phyloP scores from a whole-genome alignment of 2,113 vertebrate genomes.

The Callopanchax toddi region DNA sequence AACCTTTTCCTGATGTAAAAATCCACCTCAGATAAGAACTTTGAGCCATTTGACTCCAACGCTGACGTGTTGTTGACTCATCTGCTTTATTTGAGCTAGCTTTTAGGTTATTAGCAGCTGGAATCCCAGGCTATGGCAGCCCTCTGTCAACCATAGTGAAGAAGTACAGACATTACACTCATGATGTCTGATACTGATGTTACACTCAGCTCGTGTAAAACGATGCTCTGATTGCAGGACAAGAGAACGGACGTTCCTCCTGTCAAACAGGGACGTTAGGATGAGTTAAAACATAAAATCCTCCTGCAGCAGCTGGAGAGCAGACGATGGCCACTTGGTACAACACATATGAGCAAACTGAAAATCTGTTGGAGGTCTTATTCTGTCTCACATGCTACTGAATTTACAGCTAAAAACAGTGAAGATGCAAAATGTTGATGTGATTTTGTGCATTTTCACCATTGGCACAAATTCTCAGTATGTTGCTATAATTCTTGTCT shows the following conservation, averaged over 20 bases:
- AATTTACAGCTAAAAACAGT: too few species aligned
- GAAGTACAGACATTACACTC: background rate
- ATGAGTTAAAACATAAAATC: constrained; percentile 42
- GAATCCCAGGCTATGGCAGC: too few species aligned
- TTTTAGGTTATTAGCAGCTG: too few species aligned
- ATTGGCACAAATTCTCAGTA: background rate
- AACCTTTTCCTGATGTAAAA: too few species aligned
- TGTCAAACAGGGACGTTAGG: constrained; percentile 35
- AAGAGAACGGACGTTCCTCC: constrained; percentile 41
- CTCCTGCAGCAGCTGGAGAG: background rate
- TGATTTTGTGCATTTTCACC: constrained; percentile 10
- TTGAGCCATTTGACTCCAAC: too few species aligned
- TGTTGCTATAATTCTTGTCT: constrained; percentile 18
- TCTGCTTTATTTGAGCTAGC: too few species aligned
- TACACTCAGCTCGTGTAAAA: too few species aligned
- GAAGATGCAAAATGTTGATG: constrained; percentile 1
- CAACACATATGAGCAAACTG: background rate
- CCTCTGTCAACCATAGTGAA: background rate
- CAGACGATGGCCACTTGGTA: constrained; percentile 29
- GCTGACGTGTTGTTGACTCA: too few species aligned
- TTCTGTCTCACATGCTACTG: background rate
- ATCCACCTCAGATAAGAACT: too few species aligned
- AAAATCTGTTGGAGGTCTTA: too few species aligned
- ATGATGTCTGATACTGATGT: too few species aligned
- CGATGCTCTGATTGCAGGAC: background rate